A percentile compares a stretch with the other conserved stretches of the same genome.
phyloP scores from a whole-genome alignment of 53 echinoderm and acorn worm genomes.

The Pentamera pediparva region DNA sequence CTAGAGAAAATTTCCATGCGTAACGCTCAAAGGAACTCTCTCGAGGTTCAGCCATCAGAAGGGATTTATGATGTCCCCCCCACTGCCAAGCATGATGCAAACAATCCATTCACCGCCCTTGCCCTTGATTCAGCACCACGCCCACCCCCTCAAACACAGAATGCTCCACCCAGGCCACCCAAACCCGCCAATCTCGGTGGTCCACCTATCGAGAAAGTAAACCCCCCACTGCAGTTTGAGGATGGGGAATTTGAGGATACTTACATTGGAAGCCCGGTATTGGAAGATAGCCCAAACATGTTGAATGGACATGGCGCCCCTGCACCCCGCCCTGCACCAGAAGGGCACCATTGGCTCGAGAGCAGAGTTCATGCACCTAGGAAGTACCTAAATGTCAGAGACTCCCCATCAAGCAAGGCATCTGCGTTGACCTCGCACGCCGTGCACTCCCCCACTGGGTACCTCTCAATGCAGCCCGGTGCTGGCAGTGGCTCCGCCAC shows the following conservation, averaged over 20 bases:
- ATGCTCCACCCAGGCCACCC: constrained; percentile 77
- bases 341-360: constrained; percentile 27
- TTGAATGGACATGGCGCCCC: constrained; percentile 5
- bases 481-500: too few species aligned
- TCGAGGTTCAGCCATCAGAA: constrained; percentile 10
- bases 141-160: constrained; percentile 18
- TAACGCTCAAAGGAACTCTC: constrained; percentile 42
- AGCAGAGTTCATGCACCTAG: constrained; percentile 20
- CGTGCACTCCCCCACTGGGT: constrained; percentile 43
- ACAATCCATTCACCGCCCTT: too few species aligned
- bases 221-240: background rate
- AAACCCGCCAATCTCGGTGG: constrained; percentile 48
- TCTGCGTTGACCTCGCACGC: background rate
- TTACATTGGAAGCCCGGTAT: constrained; percentile 47
- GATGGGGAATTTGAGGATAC: constrained; percentile 61
- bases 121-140: constrained; percentile 42
- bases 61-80: constrained; percentile 21
- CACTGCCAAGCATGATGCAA: background rate
- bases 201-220: background rate
- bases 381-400: constrained; percentile 19
- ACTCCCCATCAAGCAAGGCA: constrained; percentile 1
- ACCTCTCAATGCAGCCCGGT: constrained; percentile 63
- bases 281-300: background rate
- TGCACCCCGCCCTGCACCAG: background rate
- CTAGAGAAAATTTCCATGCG: constrained; percentile 77